Conservation (phyloP, 2,113 vertebrate species). For the Peromyscus maniculatus region DNA sequence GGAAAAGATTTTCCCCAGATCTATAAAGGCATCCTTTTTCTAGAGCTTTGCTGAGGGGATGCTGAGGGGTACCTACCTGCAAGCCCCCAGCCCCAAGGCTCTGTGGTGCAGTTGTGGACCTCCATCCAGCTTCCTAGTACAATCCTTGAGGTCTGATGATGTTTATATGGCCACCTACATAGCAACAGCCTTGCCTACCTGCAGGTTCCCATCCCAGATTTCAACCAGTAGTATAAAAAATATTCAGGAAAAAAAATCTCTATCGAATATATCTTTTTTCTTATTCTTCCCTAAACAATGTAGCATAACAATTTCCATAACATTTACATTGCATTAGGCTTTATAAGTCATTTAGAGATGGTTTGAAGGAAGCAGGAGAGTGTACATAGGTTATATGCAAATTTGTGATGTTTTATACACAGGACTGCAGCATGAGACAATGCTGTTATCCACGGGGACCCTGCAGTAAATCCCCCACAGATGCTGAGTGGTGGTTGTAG, state of each 20-base stretch:
- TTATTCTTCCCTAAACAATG: not conserved
- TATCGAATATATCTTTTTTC: not conserved
- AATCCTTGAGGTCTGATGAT: not conserved
- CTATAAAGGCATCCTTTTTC: not conserved
- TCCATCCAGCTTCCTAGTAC: not conserved
- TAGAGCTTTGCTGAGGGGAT: not conserved
- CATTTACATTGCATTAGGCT: not conserved
- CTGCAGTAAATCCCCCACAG: not conserved
- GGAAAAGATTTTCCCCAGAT: not conserved
- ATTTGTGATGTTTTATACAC: not conserved
- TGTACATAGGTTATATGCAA: not conserved
- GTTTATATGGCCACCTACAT: fast-evolving
- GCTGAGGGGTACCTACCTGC: fast-evolving
- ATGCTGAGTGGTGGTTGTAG: not conserved
- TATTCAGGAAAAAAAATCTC: not conserved
- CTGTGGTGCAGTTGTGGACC: fast-evolving
- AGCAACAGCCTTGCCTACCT: not conserved
- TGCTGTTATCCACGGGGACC: not conserved
- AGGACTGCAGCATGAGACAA: not conserved
- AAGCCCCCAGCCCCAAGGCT: not conserved
- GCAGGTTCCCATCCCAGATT: not conserved
- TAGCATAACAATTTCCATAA: not conserved
- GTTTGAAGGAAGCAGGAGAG: not conserved
- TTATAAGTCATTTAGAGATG: not conserved
- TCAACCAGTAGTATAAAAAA: not conserved